Base-by-base conservation (phyloP, 2,888 invertebrate species). In the Pseudanteris insignis region DNA sequence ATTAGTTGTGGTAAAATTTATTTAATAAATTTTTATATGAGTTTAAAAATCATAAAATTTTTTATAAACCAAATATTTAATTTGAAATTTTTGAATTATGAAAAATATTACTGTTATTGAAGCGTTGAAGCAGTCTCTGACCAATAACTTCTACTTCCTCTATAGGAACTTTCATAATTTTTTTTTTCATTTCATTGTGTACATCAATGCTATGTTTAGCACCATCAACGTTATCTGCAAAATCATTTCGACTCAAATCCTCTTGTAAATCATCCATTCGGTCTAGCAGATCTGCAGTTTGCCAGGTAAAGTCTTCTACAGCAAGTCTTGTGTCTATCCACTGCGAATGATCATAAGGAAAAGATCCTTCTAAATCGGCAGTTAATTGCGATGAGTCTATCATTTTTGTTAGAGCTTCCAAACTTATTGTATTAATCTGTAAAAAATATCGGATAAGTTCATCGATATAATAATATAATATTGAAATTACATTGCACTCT, bases 311-410 rank as follows among this genome's bases (percentile, higher is more conserved):
- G 77, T 96, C 95, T 83, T 98, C 97, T 71, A 96, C 86, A 51
- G 94, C 94, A 81, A 96, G 82, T 81, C 98, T 86, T 63, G 94
- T 88, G 75, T 98, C 96, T 73, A 98, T 91, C 98, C 98, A 99
- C 78, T 93, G 94, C 67, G 93, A 89, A 83, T 98, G 96, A 81
- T 98, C 96, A 82, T 98, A 99, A 71, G 89, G 88, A 71, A 97
- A 84, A 14, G 91, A 89, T 30, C 97, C 97, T 74, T 97, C 97
- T 79, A 99, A 88, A 79, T 98, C 97, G 26, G 89, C 83, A 10
- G 97, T 96, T 69, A 99, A 83, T 83, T 99, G 97, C 70, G 91
- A 86, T 58, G 90, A 87, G 81, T 98, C 97, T 79, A 98, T 91
- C 70, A 92, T 89, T 84, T 96, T 96, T 69, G 90, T 86, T 72